A percentile compares a stretch with the other conserved stretches of the same genome.
Conservation (phyloP, 2,888 invertebrate species). For the Physocephala rufipes region DNA sequence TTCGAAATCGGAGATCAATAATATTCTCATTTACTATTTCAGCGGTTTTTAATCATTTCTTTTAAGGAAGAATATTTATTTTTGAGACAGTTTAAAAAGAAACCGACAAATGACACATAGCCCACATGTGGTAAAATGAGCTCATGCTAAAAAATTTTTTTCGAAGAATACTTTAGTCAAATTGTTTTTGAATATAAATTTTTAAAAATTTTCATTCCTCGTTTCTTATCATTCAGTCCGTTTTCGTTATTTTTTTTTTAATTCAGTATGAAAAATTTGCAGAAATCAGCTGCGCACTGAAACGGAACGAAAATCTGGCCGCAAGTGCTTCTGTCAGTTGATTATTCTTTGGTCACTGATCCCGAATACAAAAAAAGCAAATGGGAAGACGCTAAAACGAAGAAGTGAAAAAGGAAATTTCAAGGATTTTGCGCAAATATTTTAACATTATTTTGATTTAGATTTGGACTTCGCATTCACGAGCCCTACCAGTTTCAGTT, state of each 20-base stretch:
- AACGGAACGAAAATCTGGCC: slow-evolving; percentile 7
- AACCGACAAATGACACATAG: no score
- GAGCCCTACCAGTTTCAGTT: neutral
- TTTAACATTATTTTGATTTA: neutral
- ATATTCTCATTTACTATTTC: no score
- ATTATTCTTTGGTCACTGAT: slow-evolving; percentile 12
- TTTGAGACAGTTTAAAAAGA: no score
- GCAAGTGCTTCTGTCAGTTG: slow-evolving; percentile 4
- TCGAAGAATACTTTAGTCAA: no score
- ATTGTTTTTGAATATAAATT: no score
- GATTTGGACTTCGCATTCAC: neutral
- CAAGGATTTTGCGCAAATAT: slow-evolving; percentile 19
- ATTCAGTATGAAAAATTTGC: neutral
- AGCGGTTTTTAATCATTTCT: no score
- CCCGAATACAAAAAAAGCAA: slow-evolving; percentile 3
- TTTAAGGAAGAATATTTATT: no score
- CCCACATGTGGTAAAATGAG: no score
- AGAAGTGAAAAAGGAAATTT: neutral
- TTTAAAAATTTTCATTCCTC: no score
- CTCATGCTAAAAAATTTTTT: no score
- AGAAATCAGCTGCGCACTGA: slow-evolving; percentile 24
- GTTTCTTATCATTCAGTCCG: no score
- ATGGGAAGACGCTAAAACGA: slow-evolving; percentile 8
- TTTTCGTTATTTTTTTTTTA: neutral
- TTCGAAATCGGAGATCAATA: no score